Base-by-base conservation (phyloP, 2,113 vertebrate species). In the Otus sunia region DNA sequence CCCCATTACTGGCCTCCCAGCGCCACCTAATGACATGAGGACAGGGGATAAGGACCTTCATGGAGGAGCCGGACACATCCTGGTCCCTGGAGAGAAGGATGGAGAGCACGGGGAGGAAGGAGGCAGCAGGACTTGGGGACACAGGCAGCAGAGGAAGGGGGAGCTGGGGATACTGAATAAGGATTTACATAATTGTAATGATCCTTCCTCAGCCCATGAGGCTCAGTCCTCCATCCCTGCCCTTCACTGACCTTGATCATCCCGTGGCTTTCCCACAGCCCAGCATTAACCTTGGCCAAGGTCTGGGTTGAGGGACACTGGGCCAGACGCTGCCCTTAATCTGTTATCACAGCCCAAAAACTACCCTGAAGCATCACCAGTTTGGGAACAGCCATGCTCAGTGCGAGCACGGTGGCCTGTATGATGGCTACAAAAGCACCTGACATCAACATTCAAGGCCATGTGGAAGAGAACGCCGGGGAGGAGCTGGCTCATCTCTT, bases 21-120 rank as follows among this genome's bases (percentile, higher is more conserved):
- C 92, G 92, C 94, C 94, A 94, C 69, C 95, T 96, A 97, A 96
- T 66, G 94, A 88, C 93, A 56, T 32, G 1, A 76, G 0, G 4
- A 59, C 32, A 5, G 3, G 76, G 25, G 36, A 91, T 4, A 19
- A 3, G 68, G 83, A 86, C 55, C 63, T 34, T 7, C 16, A 3
- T 2, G 2, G 34, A 39, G 36, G 74, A 2, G 53, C 17, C 0
- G 9, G 23, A 6, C 0, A 2, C 67, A 8, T 6, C 34, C 23
- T 4, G 0, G 5, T 1, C 32, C 30, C 49, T 2, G 4, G 9
- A 21, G 15, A 12, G 59, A 36, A 36, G 47, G 64, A 12, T 6
- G 21, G 41, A 76, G 27, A 29, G 82, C n/a, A 18, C 4, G 60
- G 55, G 23, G 27, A 79, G 62, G 32, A 30, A 22, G 58, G 41